These are phyloP conservation scores for Batillaria attramentaria DNA, from an alignment of 1,140 invertebrate genomes.

Conservation along the genomic window DNA sequence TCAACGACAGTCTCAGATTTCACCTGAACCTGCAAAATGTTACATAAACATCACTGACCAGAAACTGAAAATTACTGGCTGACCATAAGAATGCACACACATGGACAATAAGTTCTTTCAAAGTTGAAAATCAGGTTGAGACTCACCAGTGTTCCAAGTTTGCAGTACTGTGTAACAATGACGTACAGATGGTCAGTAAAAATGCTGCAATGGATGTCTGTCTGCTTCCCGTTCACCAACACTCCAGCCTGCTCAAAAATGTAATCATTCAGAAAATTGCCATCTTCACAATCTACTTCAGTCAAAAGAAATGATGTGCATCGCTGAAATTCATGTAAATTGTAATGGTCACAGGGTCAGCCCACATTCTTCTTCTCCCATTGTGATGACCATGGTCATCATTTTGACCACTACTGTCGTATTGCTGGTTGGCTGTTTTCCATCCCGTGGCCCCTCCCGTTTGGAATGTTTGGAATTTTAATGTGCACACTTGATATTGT, in stretches of 20 bases:
- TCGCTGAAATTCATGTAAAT: neutral
- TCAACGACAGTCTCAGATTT: slow-evolving; percentile 47
- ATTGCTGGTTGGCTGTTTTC: no score
- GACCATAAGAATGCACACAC: neutral
- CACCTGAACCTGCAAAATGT: slow-evolving; percentile 46
- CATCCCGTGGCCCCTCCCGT: no score
- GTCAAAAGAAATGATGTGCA: neutral
- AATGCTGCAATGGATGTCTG: slow-evolving; percentile 52
- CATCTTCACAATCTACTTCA: neutral
- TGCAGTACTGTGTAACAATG: slow-evolving; percentile 56
- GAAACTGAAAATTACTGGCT: neutral
- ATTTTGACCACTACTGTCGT: no score
- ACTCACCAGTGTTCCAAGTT: slow-evolving; percentile 60
- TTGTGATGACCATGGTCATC: no score
- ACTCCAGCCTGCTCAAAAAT: slow-evolving; percentile 37
- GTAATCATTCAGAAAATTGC: neutral
- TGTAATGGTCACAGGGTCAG: neutral
- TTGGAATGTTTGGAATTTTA: no score
- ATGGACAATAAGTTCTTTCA: neutral
- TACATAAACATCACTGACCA: neutral
- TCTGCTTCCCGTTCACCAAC: slow-evolving; percentile 45
- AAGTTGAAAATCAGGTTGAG: neutral
- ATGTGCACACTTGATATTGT: no score
- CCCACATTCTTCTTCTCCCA: no score
- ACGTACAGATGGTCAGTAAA: slow-evolving; percentile 53